Evolutionary conservation across 2,113 vertebrate genomes (phyloP), one percentile per base, ranked within the genome.

Genomic region (Hystrix brachyura): DNA sequence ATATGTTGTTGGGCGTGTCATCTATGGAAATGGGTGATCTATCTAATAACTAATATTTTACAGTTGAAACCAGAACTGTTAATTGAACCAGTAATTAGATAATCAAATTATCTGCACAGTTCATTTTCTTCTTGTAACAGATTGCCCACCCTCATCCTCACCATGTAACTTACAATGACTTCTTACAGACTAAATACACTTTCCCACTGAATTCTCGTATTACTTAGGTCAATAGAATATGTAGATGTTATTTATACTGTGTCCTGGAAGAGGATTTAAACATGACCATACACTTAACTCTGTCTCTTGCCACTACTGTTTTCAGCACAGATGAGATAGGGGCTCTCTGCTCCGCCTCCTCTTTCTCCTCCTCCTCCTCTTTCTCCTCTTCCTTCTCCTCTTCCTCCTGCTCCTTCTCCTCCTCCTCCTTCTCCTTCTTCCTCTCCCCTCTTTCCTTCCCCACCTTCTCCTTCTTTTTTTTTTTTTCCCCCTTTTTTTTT

Each of bases 21-120:
- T 93, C 62, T 74, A 18, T 74, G 43, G 25, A 91, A 91, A 80
- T 60, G 1, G 15, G 57, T 91, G 25, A 59, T 88, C 93, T 27
- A 11, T 93, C 80, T 53, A 38, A 91, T 93, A 83, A 97, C 11
- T 84, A 96, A 91, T 23, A 59, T 48, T 87, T 86, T 93, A 46
- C 64, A 79, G 67, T 32, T 79, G 34, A 95, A 87, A 82, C 65
- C 38, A 79, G 23, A 96, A 64, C 55, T 72, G 69, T 93, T 95
- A 62, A 93, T 87, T 84, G 32, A 78, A 93, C 29, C 18, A 84
- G 72, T 62, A 79, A 12, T 78, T 87, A 43, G 32, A 83, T 57
- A 76, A 94, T 90, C 23, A 95, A 87, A 79, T 74, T 53, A 21
- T 84, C 78, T 78, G 72, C 8, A 88, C 32, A 65, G 25, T 79